Percentiles rank a stretch among this genome's conserved stretches.
Conservation (phyloP, 1,140 invertebrate genomes). For the Zelostemma sp. region DNA sequence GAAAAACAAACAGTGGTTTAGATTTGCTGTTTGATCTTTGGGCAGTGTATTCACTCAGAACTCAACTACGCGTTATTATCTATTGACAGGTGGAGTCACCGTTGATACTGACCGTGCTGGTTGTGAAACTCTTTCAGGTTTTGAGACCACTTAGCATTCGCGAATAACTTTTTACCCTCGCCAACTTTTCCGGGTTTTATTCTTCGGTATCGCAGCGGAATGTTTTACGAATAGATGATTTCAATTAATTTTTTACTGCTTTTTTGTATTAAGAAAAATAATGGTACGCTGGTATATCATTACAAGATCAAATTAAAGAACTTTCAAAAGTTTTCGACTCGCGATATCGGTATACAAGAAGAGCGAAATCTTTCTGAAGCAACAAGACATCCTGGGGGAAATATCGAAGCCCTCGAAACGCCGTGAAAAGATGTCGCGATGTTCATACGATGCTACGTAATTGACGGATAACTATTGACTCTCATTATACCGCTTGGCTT, state of each 20-base stretch:
- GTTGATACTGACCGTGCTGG: slow-evolving; percentile 49
- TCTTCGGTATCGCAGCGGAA: slow-evolving; percentile 43
- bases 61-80: slow-evolving; percentile 56
- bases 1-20: slow-evolving; percentile 71
- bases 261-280: no score
- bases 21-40: slow-evolving; percentile 71
- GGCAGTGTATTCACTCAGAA: slow-evolving; percentile 65
- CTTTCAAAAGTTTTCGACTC: slow-evolving; percentile 13
- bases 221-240: slow-evolving; percentile 44
- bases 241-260: no score
- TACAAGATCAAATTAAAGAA: slow-evolving; percentile 29
- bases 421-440: slow-evolving; percentile 45
- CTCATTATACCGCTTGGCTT: slow-evolving; percentile 34
- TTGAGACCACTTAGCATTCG: slow-evolving; percentile 49
- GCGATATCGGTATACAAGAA: slow-evolving; percentile 8
- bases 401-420: slow-evolving; percentile 45
- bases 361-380: slow-evolving; percentile 13
- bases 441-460: slow-evolving; percentile 39
- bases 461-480: slow-evolving; percentile 56
- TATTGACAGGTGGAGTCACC: slow-evolving; percentile 53
- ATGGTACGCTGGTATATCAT: slow-evolving; percentile 22
- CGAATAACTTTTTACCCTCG: slow-evolving; percentile 45
- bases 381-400: slow-evolving; percentile 17
- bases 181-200: slow-evolving; percentile 39
- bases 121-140: slow-evolving; percentile 49